phyloP scores from a whole-genome alignment of 2,113 vertebrate species.

The Daphoenositta chrysoptera region DNA sequence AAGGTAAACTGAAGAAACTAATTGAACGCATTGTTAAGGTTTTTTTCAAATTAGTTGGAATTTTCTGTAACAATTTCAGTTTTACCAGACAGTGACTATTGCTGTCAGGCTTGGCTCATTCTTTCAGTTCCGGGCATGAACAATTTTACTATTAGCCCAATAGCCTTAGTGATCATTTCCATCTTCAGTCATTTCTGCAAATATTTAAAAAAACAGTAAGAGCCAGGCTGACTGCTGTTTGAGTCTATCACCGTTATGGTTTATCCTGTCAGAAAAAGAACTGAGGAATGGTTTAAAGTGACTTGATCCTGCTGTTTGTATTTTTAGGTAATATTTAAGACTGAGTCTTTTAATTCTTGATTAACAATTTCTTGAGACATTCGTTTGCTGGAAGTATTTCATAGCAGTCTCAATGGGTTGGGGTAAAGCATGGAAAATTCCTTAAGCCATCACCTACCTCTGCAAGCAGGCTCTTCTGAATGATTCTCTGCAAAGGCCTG shows the following conservation, averaged over 20 bases:
- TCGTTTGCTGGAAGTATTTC: not conserved
- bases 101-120: not conserved
- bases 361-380: not conserved
- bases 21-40: not conserved
- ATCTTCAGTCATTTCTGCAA: not conserved
- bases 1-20: not conserved
- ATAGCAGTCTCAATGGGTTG: not conserved
- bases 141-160: not conserved
- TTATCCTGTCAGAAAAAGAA: not conserved
- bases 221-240: not conserved
- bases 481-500: slow-evolving; percentile 59
- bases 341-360: not conserved
- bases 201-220: not conserved
- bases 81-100: not conserved
- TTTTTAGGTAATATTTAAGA: not conserved
- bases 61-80: not conserved
- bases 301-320: not conserved
- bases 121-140: not conserved
- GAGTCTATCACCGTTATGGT: not conserved
- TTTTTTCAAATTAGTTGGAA: not conserved
- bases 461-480: slow-evolving; percentile 68
- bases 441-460: slow-evolving; percentile 78
- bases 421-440: slow-evolving; percentile 61
- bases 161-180: not conserved
- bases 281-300: not conserved